A percentile compares a stretch with the other conserved stretches of the same genome.
These are phyloP conservation scores for Siniperca obscura DNA, from an alignment of 2,797 vertebrate genomes.

Conservation along the genomic window DNA sequence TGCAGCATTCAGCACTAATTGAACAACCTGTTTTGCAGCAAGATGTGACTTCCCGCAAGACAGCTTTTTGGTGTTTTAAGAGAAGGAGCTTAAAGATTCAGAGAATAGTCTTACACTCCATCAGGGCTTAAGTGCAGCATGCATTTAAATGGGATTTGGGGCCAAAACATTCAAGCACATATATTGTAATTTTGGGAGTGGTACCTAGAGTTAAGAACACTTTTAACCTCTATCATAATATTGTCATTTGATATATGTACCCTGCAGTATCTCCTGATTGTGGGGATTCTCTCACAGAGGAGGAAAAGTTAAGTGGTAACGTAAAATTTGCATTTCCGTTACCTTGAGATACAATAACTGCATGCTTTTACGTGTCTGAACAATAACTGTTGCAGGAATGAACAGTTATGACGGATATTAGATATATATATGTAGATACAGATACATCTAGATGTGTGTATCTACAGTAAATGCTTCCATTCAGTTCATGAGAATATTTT, in stretches of 20 bases:
- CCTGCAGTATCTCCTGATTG: neutral
- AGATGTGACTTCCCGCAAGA: constrained; percentile 12
- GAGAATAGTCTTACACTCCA: neutral
- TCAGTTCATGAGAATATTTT: constrained; percentile 2
- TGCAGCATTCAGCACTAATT: constrained; percentile 29
- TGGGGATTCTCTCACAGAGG: neutral
- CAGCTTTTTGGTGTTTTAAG: neutral
- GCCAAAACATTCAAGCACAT: neutral
- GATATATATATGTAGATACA: neutral
- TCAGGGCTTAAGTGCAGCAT: neutral
- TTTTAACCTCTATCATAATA: neutral
- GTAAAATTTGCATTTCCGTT: neutral
- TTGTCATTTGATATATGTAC: neutral
- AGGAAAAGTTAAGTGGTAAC: too few species aligned
- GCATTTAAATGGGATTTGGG: constrained; percentile 13
- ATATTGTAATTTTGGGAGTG: neutral
- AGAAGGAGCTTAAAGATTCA: constrained; percentile 11
- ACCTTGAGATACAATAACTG: neutral
- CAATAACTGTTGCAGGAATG: neutral
- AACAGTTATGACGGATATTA: neutral
- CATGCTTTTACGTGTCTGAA: neutral
- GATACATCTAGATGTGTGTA: neutral
- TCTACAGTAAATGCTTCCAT: constrained; percentile 4
- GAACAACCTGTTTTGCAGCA: constrained; percentile 36
- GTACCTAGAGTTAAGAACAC: neutral